Evolutionary conservation across 2,797 vertebrate species (phyloP), one percentile per base, ranked within the genome.

Genomic region (Microctenopoma lineatum): DNA sequence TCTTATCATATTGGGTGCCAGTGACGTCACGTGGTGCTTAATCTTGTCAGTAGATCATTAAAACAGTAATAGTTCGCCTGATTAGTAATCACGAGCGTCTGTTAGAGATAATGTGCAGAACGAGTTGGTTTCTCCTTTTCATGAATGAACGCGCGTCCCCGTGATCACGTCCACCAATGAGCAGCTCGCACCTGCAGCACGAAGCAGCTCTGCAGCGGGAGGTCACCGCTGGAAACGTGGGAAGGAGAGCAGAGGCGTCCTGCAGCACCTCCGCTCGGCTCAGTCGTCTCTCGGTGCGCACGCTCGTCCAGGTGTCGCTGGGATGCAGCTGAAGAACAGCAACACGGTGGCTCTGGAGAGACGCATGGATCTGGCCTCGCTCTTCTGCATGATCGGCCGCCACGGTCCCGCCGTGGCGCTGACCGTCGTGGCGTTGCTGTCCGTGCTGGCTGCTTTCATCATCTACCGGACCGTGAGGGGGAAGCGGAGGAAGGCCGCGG

Each of bases 351-450:
- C 74, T 1, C 53, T 74, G 75, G 92, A 91, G 52, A 78, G 76
- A 52, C 87, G 89, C 60, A 58, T 75, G 46, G 92, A 93, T 34
- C 71, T 93, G 85, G 86, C 89, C 3, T 88, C 90, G 27, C 66
- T 93, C 36, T 86, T 92, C 83, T 91, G 88, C 75, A 53, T 90
- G 89, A 85, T 92, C 51, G 86, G 82, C 1, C 87, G 89, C 0
- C 90, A 92, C 71, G 92, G 91, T 25, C 88, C 90, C 38, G 88
- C 90, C 56, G 87, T 92, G 76, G 89, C 76, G 34, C 60, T 92
- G 63, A 87, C 84, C 0, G 59, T 89, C 5, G 54, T 91, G 1
- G 85, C 83, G 14, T 4, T 90, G 65, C 66, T 90, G 39, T 91
- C 85, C 0, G 72, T 91, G 69, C 84, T 92, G 72, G 91, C 81